These are phyloP conservation scores for Heliconius cydno DNA, from an alignment of 2,888 invertebrate species.

Conservation along the genomic window DNA sequence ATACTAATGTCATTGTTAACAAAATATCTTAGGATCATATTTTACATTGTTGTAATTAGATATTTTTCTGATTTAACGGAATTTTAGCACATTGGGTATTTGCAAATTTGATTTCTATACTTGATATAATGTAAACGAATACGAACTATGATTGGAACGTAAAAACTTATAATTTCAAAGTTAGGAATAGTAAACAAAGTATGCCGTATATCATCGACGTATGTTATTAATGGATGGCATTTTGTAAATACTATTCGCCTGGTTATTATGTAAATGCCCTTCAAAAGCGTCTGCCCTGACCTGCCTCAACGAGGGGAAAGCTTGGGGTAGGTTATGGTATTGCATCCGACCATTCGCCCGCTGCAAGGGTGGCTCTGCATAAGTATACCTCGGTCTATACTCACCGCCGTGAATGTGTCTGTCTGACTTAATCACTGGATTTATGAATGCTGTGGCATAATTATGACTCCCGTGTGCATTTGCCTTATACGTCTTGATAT, in stretches of 20 bases:
- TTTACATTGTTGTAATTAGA: too few species aligned
- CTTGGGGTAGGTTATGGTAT: slow-evolving; percentile 79
- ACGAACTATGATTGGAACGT: background rate
- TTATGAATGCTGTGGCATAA: slow-evolving; percentile 73
- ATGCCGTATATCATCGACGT: slow-evolving; percentile 29
- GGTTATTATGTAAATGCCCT: slow-evolving; percentile 75
- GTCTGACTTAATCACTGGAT: slow-evolving; percentile 69
- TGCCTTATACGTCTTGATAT: slow-evolving; percentile 47
- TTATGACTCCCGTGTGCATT: slow-evolving; percentile 65
- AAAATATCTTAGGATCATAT: background rate
- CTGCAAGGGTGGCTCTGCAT: slow-evolving; percentile 78
- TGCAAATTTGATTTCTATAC: background rate
- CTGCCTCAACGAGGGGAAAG: slow-evolving; percentile 75
- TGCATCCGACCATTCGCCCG: slow-evolving; percentile 74
- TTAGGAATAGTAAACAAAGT: slow-evolving; percentile 5
- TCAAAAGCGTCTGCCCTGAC: slow-evolving; percentile 75
- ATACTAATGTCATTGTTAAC: background rate
- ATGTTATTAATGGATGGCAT: slow-evolving; percentile 45
- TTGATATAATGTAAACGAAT: background rate
- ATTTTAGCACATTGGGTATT: too few species aligned
- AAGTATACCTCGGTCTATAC: slow-evolving; percentile 69
- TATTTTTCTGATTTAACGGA: too few species aligned
- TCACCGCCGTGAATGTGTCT: slow-evolving; percentile 69
- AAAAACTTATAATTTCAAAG: background rate
- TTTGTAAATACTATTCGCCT: slow-evolving; percentile 51